These are phyloP conservation scores for Drosophila insularis DNA, from an alignment of 1,140 invertebrate genomes.

Conservation along the genomic window DNA sequence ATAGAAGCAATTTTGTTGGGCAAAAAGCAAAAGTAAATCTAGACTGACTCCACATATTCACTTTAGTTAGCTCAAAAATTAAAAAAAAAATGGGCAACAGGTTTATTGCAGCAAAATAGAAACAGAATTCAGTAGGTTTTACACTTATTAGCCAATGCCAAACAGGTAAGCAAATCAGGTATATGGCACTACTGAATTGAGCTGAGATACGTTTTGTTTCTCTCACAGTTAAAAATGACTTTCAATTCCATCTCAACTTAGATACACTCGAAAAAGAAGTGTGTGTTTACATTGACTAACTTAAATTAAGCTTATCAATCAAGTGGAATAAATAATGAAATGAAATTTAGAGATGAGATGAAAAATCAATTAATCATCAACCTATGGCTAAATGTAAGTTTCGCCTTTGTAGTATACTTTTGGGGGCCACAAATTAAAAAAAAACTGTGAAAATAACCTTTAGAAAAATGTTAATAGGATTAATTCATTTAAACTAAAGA, in stretches of 20 bases:
- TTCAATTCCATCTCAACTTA: too few relatives aligned
- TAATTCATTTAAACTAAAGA: too few relatives aligned
- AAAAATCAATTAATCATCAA: too few relatives aligned
- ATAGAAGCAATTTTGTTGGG: constrained; percentile 32
- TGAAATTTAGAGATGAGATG: too few relatives aligned
- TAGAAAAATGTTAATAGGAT: too few relatives aligned
- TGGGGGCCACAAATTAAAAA: background rate
- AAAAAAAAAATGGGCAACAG: constrained; percentile 42
- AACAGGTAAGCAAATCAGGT: background rate
- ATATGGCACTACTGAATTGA: background rate
- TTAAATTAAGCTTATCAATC: too few relatives aligned
- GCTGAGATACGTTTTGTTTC: background rate
- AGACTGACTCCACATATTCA: background rate
- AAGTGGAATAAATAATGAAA: too few relatives aligned
- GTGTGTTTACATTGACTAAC: too few relatives aligned
- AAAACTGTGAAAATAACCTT: too few relatives aligned
- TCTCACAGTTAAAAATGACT: too few relatives aligned
- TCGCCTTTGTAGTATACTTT: background rate
- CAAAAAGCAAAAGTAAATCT: constrained; percentile 16
- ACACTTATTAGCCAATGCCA: background rate
- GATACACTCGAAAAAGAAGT: too few relatives aligned
- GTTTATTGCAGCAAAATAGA: constrained; percentile 20
- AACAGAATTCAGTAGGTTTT: background rate
- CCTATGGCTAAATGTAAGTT: background rate
- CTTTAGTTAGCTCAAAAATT: background rate